phyloP scores from a whole-genome alignment of 92 coral and sea anemone genomes.

The Actinernus sp. region DNA sequence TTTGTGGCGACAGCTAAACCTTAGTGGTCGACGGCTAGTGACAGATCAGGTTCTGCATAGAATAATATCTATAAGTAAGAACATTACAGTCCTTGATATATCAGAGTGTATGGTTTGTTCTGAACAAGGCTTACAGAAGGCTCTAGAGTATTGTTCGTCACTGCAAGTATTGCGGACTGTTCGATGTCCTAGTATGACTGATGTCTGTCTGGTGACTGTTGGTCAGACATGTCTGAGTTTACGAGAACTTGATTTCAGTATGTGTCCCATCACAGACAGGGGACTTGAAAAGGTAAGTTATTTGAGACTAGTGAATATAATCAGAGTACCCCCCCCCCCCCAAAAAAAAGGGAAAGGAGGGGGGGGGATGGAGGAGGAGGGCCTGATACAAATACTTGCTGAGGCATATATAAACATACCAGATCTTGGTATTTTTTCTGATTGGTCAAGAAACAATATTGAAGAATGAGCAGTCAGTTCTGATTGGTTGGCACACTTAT shows the following conservation, averaged over 20 bases:
- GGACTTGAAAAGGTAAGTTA: conserved; percentile 81
- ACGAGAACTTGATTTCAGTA: conserved; percentile 70
- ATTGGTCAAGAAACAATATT: too few species aligned
- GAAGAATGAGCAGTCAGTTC: too few species aligned
- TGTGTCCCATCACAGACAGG: conserved; percentile 77
- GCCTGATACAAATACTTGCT: too few species aligned
- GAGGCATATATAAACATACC: too few species aligned
- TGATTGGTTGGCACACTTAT: too few species aligned
- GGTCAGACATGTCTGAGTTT: conserved; percentile 70
- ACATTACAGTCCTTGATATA: conserved; percentile 57
- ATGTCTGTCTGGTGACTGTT: conserved; percentile 57
- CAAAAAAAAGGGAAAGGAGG: too few species aligned
- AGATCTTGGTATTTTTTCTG: too few species aligned
- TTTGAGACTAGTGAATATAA: too few species aligned
- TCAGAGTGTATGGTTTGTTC: conserved; percentile 67
- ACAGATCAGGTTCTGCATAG: conserved; percentile 68
- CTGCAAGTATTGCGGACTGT: conserved; percentile 57
- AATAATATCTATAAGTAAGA: conserved; percentile 56
- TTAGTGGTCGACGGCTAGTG: conserved; percentile 54
- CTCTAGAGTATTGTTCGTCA: conserved; percentile 54
- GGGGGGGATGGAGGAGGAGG: too few species aligned
- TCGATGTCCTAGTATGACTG: conserved; percentile 64
- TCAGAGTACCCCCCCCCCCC: neutral
- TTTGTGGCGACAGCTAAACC: conserved; percentile 72
- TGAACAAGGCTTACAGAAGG: conserved; percentile 63